Conservation (phyloP, 2,113 vertebrate species). For the Emydocephalus ijimae region DNA sequence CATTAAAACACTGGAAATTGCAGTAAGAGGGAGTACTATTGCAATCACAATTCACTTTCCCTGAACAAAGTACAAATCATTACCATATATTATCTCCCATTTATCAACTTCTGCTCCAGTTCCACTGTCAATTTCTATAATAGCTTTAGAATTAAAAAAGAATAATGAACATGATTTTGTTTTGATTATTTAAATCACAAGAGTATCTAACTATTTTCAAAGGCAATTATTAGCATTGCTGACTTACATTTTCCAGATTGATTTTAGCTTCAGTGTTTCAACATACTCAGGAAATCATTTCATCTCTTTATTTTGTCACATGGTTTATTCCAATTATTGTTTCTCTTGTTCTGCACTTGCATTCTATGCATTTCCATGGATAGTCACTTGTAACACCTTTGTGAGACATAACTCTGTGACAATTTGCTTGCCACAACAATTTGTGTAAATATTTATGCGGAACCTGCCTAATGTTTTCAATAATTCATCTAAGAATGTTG, state of each 20-base stretch:
- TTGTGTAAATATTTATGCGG: slow-evolving; percentile 3
- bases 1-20: slow-evolving; percentile 9
- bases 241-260: background rate
- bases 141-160: background rate
- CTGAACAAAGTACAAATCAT: slow-evolving; percentile 20
- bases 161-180: slow-evolving; percentile 11
- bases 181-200: background rate
- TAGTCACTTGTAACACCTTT: background rate
- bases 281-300: slow-evolving; percentile 11
- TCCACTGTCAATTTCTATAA: slow-evolving; percentile 4
- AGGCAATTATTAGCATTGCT: background rate
- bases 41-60: background rate
- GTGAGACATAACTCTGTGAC: slow-evolving; percentile 13
- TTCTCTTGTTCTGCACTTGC: background rate
- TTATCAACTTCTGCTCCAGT: background rate
- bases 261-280: background rate
- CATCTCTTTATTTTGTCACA: background rate
- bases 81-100: slow-evolving; percentile 1
- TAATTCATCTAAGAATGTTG: background rate
- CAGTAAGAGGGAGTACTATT: background rate
- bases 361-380: background rate
- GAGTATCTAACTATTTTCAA: slow-evolving; percentile 13
- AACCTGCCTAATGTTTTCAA: slow-evolving; percentile 17
- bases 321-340: slow-evolving; percentile 6
- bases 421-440: background rate